phyloP scores from a whole-genome alignment of 1,140 invertebrate genomes.

The Vollenhovia emeryi region DNA sequence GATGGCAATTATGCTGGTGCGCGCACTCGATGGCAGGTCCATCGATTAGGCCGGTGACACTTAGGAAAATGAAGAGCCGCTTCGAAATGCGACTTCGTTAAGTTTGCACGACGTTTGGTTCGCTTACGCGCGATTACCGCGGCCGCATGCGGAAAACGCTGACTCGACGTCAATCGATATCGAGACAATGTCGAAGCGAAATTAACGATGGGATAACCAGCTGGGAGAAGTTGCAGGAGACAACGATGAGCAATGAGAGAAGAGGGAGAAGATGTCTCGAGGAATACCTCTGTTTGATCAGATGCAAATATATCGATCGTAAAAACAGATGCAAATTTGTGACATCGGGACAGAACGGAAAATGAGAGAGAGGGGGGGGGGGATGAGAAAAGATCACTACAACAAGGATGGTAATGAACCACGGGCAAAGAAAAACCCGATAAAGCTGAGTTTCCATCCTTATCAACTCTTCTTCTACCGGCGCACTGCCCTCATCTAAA shows the following conservation, averaged over 20 bases:
- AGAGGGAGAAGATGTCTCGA: background rate
- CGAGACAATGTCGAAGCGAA: conserved; percentile 24
- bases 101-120: conserved; percentile 16
- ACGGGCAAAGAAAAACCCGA: conserved; percentile 58
- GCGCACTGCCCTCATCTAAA: background rate
- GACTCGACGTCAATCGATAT: conserved; percentile 40
- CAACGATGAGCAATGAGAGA: background rate
- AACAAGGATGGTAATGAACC: conserved; percentile 63
- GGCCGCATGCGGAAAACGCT: conserved; percentile 21
- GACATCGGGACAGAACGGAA: background rate
- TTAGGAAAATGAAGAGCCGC: conserved; percentile 33
- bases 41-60: conserved; percentile 31
- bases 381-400: background rate
- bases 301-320: conserved; percentile 16
- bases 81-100: conserved; percentile 36
- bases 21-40: background rate
- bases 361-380: background rate
- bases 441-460: conserved; percentile 45
- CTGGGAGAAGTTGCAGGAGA: background rate
- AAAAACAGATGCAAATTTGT: conserved; percentile 49
- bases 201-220: conserved; percentile 16
- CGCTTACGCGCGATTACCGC: conserved; percentile 15
- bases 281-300: background rate
- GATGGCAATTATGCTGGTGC: background rate
- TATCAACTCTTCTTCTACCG: background rate